These are phyloP conservation scores for Nomada goodeniana DNA, from an alignment of 2,888 invertebrate genomes.

Conservation along the genomic window DNA sequence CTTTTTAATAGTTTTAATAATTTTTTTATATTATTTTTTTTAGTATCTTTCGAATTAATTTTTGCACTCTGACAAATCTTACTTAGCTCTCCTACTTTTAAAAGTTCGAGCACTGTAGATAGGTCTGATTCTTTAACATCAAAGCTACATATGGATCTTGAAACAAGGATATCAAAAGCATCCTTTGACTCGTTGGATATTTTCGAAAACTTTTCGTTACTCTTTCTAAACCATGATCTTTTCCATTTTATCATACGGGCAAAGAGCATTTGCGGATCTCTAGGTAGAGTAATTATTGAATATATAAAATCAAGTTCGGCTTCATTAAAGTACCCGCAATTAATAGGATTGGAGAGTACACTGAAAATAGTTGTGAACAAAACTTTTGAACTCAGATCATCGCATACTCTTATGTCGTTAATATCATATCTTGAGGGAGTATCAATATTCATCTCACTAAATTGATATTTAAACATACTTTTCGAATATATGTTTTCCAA, in stretches of 20 bases:
- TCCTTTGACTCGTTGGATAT: constrained; percentile 66
- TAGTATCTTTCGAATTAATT: constrained; percentile 65
- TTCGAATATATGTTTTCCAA: constrained; percentile 72
- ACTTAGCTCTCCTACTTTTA: constrained; percentile 73
- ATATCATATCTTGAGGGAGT: constrained; percentile 68
- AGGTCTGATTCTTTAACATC: constrained; percentile 62
- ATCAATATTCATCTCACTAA: constrained; percentile 54
- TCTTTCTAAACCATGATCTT: constrained; percentile 71
- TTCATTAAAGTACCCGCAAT: constrained; percentile 79
- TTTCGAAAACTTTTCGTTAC: constrained; percentile 69
- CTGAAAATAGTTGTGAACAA: constrained; percentile 70
- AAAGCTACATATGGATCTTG: constrained; percentile 44
- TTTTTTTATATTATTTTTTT: constrained; percentile 62
- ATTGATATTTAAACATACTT: constrained; percentile 60
- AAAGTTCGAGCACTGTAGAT: constrained; percentile 68
- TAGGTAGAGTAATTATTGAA: constrained; percentile 69
- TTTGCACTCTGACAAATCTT: constrained; percentile 72
- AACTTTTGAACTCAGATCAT: constrained; percentile 69
- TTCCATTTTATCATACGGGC: constrained; percentile 77
- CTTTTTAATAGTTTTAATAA: constrained; percentile 67
- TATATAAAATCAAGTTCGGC: constrained; percentile 75
- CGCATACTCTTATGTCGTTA: constrained; percentile 65
- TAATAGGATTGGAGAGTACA: constrained; percentile 76
- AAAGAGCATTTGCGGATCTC: constrained; percentile 75
- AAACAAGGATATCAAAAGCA: constrained; percentile 65